Evolutionary conservation across 2,888 invertebrate species (phyloP).

Genomic region (Mesorhabditis sp.): DNA sequence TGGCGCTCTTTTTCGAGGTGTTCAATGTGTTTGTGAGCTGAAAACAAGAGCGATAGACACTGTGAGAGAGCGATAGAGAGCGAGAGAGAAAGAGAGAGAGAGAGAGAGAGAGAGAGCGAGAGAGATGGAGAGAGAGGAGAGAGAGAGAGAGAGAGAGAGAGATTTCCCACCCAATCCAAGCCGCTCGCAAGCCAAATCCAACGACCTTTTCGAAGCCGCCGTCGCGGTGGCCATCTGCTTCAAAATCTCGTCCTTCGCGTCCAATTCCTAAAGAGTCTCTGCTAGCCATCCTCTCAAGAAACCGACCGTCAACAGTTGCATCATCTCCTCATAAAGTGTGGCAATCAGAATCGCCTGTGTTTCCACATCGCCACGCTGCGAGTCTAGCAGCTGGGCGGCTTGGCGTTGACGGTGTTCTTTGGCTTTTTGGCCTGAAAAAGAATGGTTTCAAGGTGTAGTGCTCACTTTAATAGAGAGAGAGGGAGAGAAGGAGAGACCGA

Average conservation of each 20-base stretch:
- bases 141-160: too few species aligned
- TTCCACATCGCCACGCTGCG: slow-evolving; percentile 15
- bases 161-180: slow-evolving; percentile 9
- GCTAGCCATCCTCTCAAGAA: neutral
- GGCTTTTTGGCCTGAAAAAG: neutral
- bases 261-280: slow-evolving; percentile 27
- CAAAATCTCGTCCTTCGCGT: slow-evolving; percentile 32
- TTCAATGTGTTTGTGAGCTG: neutral
- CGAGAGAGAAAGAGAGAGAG: too few species aligned
- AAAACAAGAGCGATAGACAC: too few species aligned
- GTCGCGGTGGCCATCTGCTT: slow-evolving; percentile 21
- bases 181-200: slow-evolving; percentile 18
- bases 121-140: too few species aligned
- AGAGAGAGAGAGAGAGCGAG: too few species aligned
- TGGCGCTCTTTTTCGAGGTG: neutral
- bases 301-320: slow-evolving; percentile 31
- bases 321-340: slow-evolving; percentile 39
- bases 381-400: neutral
- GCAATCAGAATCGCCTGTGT: slow-evolving; percentile 40
- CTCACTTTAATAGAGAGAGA: too few species aligned
- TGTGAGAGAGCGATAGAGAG: too few species aligned
- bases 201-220: slow-evolving; percentile 18
- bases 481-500: too few species aligned
- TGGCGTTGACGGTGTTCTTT: slow-evolving; percentile 9
- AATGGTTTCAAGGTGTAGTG: too few species aligned